Evolutionary conservation across 2,113 vertebrate species (phyloP).

Genomic region (Oenanthe oenanthe): DNA sequence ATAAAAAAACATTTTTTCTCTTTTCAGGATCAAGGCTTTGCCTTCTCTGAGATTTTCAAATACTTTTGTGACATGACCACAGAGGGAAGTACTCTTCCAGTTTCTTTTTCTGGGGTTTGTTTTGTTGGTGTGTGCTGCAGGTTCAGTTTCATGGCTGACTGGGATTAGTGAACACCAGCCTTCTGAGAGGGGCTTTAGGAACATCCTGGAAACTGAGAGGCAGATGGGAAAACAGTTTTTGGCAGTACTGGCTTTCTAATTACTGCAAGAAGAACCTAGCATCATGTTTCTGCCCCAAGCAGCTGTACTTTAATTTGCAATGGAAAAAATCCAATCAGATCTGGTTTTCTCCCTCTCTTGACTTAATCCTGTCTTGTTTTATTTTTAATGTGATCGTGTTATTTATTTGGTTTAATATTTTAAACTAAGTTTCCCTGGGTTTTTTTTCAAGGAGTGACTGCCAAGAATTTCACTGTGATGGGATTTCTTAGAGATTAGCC

Average conservation of each 20-base stretch:
- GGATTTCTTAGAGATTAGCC: not conserved
- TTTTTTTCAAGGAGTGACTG: not conserved
- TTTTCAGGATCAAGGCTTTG: not conserved
- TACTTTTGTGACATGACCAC: not conserved
- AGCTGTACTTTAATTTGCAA: constrained; percentile 11
- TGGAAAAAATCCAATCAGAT: constrained; percentile 26
- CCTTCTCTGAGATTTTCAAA: not conserved
- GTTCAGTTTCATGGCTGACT: constrained; percentile 48
- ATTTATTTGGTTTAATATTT: not conserved
- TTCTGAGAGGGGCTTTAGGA: constrained; percentile 33
- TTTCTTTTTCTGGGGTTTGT: not conserved
- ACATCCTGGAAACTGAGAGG: constrained; percentile 1
- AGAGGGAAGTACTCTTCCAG: not conserved
- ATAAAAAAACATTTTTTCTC: not conserved
- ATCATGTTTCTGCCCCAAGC: not conserved
- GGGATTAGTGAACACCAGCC: constrained; percentile 25
- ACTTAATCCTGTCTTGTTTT: not conserved
- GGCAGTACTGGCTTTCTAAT: constrained; percentile 36
- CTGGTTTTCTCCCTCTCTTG: not conserved
- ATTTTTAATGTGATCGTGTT: not conserved
- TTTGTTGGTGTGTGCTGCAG: constrained; percentile 8
- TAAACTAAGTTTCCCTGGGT: not conserved
- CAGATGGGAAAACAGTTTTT: constrained; percentile 47
- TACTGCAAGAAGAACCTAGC: constrained; percentile 13
- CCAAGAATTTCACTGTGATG: not conserved